A percentile compares a stretch with the other conserved stretches of the same genome.
Evolutionary conservation across 2,113 vertebrate species (phyloP).

Genomic region (Casuarius casuarius): DNA sequence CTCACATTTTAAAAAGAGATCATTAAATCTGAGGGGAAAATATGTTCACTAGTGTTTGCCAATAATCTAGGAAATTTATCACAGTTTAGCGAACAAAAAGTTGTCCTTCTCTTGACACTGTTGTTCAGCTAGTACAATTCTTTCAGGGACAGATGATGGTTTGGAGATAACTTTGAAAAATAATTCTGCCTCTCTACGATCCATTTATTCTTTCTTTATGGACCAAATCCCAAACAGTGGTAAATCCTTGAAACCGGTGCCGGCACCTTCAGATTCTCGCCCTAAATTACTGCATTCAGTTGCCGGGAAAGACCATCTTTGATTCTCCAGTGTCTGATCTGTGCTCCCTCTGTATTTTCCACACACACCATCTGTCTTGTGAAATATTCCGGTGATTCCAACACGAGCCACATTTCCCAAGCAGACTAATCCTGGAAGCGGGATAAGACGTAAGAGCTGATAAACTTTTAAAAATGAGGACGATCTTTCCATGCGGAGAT

Average conservation of each 20-base stretch:
- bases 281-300: neutral
- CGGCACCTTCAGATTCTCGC: neutral
- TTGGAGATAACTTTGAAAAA: neutral
- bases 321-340: neutral
- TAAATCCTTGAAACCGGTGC: accelerated
- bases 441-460: neutral
- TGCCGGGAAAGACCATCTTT: neutral
- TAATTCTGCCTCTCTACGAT: neutral
- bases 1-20: neutral
- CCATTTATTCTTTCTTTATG: neutral
- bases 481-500: neutral
- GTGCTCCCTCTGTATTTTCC: neutral
- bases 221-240: neutral
- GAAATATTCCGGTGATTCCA: neutral
- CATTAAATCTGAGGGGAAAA: neutral
- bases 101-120: neutral
- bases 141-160: neutral
- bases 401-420: neutral
- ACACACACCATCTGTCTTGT: neutral
- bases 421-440: neutral
- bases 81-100: neutral
- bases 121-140: neutral
- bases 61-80: neutral
- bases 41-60: neutral
- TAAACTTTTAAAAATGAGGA: neutral